Conservation (phyloP, 2,113 vertebrate genomes). For the Bucco capensis region DNA sequence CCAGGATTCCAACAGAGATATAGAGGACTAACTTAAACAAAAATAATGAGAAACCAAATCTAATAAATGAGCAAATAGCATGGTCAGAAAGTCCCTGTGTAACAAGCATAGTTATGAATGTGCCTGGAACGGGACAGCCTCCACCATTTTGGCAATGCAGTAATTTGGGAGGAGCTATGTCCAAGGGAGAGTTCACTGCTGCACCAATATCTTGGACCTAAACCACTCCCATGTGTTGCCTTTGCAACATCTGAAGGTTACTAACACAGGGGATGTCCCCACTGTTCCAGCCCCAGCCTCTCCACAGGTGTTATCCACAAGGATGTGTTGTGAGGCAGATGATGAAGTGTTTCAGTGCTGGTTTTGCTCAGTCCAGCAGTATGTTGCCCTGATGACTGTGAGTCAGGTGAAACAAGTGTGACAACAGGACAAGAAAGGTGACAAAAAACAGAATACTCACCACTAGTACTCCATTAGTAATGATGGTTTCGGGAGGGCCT, state of each 20-base stretch:
- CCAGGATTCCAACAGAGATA: not conserved
- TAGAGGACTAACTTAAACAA: not conserved
- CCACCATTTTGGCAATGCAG: accelerated
- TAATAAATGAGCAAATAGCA: not conserved
- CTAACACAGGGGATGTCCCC: not conserved
- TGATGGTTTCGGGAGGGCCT: conserved; percentile 58
- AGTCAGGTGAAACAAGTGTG: not conserved
- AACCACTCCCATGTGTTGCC: not conserved
- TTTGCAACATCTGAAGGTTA: not conserved
- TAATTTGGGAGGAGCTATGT: not conserved
- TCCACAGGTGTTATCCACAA: not conserved
- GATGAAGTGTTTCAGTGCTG: not conserved
- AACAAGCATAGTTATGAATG: not conserved
- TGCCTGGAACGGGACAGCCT: not conserved
- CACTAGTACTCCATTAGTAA: conserved; percentile 70
- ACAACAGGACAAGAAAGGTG: conserved; percentile 4
- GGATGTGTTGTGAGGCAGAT: not conserved
- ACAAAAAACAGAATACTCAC: conserved; percentile 44
- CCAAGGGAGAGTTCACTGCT: not conserved
- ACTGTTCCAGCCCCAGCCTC: not conserved
- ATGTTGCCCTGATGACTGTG: not conserved
- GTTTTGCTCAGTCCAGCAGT: not conserved
- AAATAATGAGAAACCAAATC: not conserved
- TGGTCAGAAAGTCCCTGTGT: not conserved
- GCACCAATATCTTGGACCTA: not conserved